Evolutionary conservation across 1,140 invertebrate species (phyloP).

Genomic region (Rhagoletis zephyria): DNA sequence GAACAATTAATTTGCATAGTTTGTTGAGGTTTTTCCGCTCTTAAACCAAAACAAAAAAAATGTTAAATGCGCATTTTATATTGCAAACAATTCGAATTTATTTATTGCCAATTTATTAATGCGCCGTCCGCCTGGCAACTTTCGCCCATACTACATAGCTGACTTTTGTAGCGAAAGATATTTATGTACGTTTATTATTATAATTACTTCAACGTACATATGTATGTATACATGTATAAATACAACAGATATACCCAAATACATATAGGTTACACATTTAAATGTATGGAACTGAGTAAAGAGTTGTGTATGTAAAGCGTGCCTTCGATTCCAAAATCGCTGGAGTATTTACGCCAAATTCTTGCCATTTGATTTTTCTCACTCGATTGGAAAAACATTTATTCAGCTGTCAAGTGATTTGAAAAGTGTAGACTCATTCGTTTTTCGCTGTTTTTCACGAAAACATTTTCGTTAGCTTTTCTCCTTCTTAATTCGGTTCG

Average conservation of each 20-base stretch:
- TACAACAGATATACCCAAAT: not conserved
- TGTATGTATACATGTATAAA: not conserved
- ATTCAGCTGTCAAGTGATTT: constrained; percentile 20
- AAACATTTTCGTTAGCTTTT: not conserved
- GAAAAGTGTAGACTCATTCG: not conserved
- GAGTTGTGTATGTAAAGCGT: not conserved
- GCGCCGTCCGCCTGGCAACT: not conserved
- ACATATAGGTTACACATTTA: not conserved
- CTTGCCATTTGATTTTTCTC: not conserved
- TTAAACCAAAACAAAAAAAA: not conserved
- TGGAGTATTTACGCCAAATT: not conserved
- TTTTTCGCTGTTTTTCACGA: not conserved
- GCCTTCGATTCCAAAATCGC: not conserved
- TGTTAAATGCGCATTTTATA: not conserved
- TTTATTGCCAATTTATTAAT: constrained; percentile 34
- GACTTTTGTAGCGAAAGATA: too few species aligned
- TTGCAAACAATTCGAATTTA: constrained; percentile 40
- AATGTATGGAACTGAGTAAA: not conserved
- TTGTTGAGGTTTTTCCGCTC: not conserved
- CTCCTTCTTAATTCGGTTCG: too few species aligned
- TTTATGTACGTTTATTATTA: too few species aligned
- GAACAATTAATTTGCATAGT: not conserved
- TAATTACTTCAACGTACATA: not conserved
- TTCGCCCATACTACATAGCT: not conserved
- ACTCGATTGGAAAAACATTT: constrained; percentile 13